Evolutionary conservation across 2,888 invertebrate genomes (phyloP), one percentile per base, ranked within the genome.

Genomic region (Acrobasis repandana): DNA sequence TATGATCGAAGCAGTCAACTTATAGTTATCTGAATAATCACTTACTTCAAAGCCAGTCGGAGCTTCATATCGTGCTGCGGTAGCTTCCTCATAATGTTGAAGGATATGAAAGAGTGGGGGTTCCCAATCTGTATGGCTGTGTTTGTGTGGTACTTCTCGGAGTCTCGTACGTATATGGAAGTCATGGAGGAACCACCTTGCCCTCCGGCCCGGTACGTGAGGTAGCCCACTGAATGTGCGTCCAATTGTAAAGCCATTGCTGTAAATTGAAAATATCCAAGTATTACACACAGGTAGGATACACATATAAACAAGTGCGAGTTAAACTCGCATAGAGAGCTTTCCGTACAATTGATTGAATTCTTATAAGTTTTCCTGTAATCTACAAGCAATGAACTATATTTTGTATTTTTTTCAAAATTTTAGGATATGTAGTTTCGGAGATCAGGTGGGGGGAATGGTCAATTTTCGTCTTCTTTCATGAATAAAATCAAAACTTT

Each of bases 171-270:
- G 58, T 98, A 90, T 46, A 95, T 95, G 0, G 97, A 96, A 0
- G 96, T 95, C 94, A 98, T 95, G 0, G 96, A 95, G 1, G 96
- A 95, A 3, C 85, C 95, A 72, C 72, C 82, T 56, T 86, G 86
- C 0, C 94, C 94, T 0, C 94, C 96, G 0, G 94, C 94, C 75
- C 97, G 95, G 79, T 97, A 97, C 0, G 97, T 96, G 46, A 99
- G 85, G 73, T 98, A 97, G 9, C 98, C 98, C 60, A 97, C 95
- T 0, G 97, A 96, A 77, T 97, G 95, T 61, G 96, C 96, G 75
- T 98, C 97, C 65, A 98, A 88, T 83, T 98, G 98, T 77, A 96
- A 94, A 1, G 96, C 97, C 74, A 98, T 85, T 8, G 96, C 96
- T 96, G 81, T 1, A 82, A 85, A 60, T 33, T 49, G 52, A 38